Conservation (phyloP, 1,140 invertebrate genomes). For the Bursaphelenchus mucronatus region DNA sequence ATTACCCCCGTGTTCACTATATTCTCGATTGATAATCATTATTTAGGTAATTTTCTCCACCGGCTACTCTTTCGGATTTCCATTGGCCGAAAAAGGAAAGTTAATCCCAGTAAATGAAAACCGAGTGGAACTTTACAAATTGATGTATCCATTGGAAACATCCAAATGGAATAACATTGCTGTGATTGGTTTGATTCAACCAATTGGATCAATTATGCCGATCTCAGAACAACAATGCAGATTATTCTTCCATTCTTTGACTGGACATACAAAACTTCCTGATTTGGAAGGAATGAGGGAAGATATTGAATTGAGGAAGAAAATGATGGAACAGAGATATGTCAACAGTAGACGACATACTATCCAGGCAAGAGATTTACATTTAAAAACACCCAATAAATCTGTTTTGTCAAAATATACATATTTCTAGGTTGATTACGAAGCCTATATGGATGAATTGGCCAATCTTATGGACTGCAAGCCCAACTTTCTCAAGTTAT, state of each 20-base stretch:
- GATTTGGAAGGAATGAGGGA: conserved; percentile 22
- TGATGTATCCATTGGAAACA: conserved; percentile 62
- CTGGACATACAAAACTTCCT: conserved; percentile 25
- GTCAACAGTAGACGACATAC: conserved; percentile 39
- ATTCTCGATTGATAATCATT: background rate
- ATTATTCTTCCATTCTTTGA: conserved; percentile 42
- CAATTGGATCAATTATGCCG: conserved; percentile 65
- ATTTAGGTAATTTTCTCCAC: conserved; percentile 54
- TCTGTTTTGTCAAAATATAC: conserved; percentile 7
- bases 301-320: conserved; percentile 2
- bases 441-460: conserved; percentile 46
- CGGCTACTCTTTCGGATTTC: conserved; percentile 45
- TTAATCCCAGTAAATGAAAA: conserved; percentile 58
- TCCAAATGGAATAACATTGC: conserved; percentile 61
- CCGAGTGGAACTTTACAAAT: conserved; percentile 62
- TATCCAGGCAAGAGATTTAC: conserved; percentile 26
- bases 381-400: conserved; percentile 7
- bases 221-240: conserved; percentile 65
- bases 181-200: conserved; percentile 65
- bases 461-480: conserved; percentile 29
- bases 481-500: conserved; percentile 8
- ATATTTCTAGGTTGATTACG: conserved; percentile 44
- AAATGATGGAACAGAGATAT: conserved; percentile 27
- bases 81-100: conserved; percentile 34
- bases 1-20: background rate